Percentiles rank a stretch among this genome's conserved stretches.
Conservation (phyloP, 2,888 invertebrate species). For the Pachycephus smyrnensis region DNA sequence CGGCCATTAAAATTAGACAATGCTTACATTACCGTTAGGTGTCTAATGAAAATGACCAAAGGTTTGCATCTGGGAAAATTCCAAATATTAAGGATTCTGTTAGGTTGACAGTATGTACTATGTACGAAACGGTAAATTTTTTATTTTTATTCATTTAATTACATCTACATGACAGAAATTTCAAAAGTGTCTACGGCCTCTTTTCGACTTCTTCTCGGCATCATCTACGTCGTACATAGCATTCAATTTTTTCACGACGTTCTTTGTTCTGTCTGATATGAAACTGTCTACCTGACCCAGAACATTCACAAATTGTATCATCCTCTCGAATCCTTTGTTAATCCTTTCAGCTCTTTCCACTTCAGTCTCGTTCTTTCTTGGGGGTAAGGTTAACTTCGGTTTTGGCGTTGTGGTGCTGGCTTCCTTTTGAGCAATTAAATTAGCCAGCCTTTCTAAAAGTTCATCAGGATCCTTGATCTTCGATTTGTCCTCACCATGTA, state of each 20-base stretch:
- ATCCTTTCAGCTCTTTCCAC: constrained; percentile 61
- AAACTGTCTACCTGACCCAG: constrained; percentile 69
- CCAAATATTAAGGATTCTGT: neutral
- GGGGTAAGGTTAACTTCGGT: constrained; percentile 39
- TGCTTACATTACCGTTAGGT: neutral
- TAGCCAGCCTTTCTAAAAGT: constrained; percentile 36
- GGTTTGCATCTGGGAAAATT: neutral
- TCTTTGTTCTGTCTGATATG: constrained; percentile 66
- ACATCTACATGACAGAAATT: neutral
- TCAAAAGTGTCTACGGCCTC: constrained; percentile 11
- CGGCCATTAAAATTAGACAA: neutral
- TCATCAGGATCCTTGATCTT: constrained; percentile 38
- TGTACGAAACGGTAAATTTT: neutral
- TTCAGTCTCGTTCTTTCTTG: constrained; percentile 56
- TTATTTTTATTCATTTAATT: neutral
- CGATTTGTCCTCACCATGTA: constrained; percentile 26
- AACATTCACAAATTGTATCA: constrained; percentile 69
- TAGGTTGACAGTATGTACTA: neutral
- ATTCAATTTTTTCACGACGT: constrained; percentile 66
- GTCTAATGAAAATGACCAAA: neutral
- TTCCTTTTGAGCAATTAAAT: constrained; percentile 19
- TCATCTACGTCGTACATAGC: constrained; percentile 65
- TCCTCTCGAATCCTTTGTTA: constrained; percentile 67
- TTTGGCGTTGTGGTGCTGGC: neutral
- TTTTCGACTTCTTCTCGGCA: constrained; percentile 32